Base-by-base conservation (phyloP, 2,113 vertebrate species). In the Sakesphorus luctuosus region DNA sequence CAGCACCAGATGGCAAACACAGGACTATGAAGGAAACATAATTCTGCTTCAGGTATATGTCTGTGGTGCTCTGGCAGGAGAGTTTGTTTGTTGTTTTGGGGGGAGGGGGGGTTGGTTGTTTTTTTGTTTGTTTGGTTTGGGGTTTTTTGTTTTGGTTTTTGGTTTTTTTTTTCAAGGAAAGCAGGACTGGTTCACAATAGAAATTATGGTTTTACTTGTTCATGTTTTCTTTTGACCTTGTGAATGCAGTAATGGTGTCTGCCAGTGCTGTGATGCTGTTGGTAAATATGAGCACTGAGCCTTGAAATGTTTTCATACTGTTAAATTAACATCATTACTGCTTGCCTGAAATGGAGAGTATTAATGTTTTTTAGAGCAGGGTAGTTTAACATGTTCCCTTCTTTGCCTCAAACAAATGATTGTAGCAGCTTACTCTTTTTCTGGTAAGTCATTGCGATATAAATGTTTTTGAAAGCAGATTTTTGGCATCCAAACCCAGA, bases 21-120 rank as follows among this genome's bases (percentile, higher is more conserved):
- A 98, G 93, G 99, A 99, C 97, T 98, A 99, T 0, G 99, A 99
- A 1, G 98, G 99, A 55, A 99, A 99, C 92, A 99, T 97, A 65
- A 98, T 99, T 92, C 98, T 99, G 69, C 98, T 99, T 75, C 99
- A 99, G 98, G 99, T 99, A 98, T 3, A 67, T 59, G 67, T 24
- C n/a, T 13, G 46, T 5, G 28, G 18, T 43, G 31, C 67, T 83
- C 83, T 29, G 24, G 14, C 21, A 66, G 28, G 31, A 50, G n/a
- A 5, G 2, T 26, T 43, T 11, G 3, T 13, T 40, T 5, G 1
- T 33, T 7, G 20, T 49, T 17, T 40, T 40, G 40, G 62, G 40
- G 40, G 13, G 40, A 15, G n/a, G n/a, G n/a, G n/a, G n/a, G n/a
- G n/a, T n/a, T n/a, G n/a, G n/a, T n/a, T n/a, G n/a, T n/a, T 43